phyloP scores from a whole-genome alignment of 1,140 invertebrate genomes.

The Saccostrea glomerata region DNA sequence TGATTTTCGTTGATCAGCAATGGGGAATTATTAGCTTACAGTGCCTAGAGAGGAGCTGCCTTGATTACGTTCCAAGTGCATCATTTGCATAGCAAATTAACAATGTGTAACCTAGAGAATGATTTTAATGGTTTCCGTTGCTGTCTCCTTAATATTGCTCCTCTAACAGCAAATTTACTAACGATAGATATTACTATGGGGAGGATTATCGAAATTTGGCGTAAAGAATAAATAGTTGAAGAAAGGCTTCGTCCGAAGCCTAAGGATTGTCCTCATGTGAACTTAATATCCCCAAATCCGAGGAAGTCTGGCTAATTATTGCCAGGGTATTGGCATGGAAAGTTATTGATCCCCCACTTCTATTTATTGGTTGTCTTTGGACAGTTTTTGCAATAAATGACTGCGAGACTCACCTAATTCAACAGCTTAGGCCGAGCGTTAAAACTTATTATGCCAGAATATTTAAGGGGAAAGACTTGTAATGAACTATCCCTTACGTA shows the following conservation, averaged over 20 bases:
- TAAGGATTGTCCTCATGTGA: constrained; percentile 4
- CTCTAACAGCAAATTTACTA: background rate
- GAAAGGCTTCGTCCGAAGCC: constrained; percentile 5
- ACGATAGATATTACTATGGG: background rate
- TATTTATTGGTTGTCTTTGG: constrained; percentile 10
- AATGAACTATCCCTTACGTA: constrained; percentile 7
- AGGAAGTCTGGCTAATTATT: constrained; percentile 11
- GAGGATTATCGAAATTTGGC: constrained; percentile 1
- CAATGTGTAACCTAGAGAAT: background rate
- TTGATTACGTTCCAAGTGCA: background rate
- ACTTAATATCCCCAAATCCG: constrained; percentile 16
- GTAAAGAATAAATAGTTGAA: constrained; percentile 24
- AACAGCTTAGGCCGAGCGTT: constrained; percentile 19
- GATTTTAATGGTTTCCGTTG: background rate
- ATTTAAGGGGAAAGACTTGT: background rate
- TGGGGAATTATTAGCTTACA: background rate
- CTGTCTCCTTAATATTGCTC: constrained; percentile 1
- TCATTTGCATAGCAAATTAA: constrained; percentile 37
- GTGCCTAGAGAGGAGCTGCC: background rate
- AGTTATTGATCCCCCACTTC: constrained; percentile 8
- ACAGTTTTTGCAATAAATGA: constrained; percentile 32
- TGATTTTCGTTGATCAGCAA: background rate
- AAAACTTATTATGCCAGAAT: constrained; percentile 16
- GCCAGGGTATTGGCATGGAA: background rate
- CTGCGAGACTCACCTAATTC: background rate